These are phyloP conservation scores for Clusia tigrina DNA, from an alignment of 2,888 invertebrate genomes.

Conservation along the genomic window DNA sequence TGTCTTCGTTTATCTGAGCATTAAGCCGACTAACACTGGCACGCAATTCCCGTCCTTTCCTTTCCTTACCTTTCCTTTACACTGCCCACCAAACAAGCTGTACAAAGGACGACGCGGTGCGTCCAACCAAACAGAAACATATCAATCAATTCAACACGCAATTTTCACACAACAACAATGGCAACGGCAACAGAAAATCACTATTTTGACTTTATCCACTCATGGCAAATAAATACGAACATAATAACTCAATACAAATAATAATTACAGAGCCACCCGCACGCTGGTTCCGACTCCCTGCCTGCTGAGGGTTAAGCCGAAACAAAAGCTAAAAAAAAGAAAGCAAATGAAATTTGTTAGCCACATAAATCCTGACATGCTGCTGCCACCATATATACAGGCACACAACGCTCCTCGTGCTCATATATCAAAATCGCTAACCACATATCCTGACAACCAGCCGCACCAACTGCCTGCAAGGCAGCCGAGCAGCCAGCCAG, in stretches of 20 bases:
- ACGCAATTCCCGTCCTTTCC: constrained; percentile 8
- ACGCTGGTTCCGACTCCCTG: not conserved
- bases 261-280: constrained; percentile 56
- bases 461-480: not conserved
- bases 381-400: too few relatives aligned
- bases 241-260: constrained; percentile 58
- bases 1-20: constrained; percentile 29
- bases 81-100: not conserved
- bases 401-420: too few relatives aligned
- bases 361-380: constrained; percentile 29
- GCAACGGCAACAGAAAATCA: too few relatives aligned
- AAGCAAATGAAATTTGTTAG: constrained; percentile 24
- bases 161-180: constrained; percentile 35
- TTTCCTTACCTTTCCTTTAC: not conserved
- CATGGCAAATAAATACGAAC: not conserved
- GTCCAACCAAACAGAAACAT: constrained; percentile 33
- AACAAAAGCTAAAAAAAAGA: constrained; percentile 2
- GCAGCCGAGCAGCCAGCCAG: too few relatives aligned
- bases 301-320: too few relatives aligned
- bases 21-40: constrained; percentile 31
- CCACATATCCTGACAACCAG: constrained; percentile 1
- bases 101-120: not conserved
- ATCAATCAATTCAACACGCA: constrained; percentile 57
- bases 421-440: constrained; percentile 6
- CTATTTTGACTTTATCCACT: constrained; percentile 1